These are phyloP conservation scores for Ericerus pela DNA, from an alignment of 1,140 invertebrate genomes.

Conservation along the genomic window DNA sequence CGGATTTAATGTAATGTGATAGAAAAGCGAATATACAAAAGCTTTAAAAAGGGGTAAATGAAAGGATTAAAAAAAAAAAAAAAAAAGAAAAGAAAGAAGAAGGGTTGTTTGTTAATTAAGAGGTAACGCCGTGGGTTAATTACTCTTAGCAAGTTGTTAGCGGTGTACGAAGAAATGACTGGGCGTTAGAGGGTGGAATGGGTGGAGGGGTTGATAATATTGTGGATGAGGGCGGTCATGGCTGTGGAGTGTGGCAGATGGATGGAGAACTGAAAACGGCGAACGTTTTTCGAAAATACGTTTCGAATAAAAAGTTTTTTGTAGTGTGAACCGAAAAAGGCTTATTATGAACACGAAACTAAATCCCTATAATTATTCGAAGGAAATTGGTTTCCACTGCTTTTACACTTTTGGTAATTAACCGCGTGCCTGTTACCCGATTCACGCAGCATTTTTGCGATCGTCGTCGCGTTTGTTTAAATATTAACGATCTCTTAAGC, in stretches of 20 bases:
- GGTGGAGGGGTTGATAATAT: no score
- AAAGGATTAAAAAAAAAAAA: not conserved
- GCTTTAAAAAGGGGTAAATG: not conserved
- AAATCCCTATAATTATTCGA: conserved; percentile 5
- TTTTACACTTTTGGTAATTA: conserved; percentile 9
- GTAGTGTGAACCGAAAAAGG: conserved; percentile 2
- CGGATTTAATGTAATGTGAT: not conserved
- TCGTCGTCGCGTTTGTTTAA: no score
- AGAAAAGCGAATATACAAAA: not conserved
- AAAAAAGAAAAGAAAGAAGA: conserved; percentile 4
- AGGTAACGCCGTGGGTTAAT: conserved; percentile 7
- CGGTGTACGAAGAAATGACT: no score
- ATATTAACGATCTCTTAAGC: no score
- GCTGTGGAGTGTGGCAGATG: no score
- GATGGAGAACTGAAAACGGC: not conserved
- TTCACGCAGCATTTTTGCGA: no score
- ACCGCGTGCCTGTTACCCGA: conserved; percentile 3
- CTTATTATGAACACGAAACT: conserved; percentile 8
- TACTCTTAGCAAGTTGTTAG: conserved; percentile 3
- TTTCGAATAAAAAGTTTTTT: not conserved
- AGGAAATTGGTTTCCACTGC: conserved; percentile 9
- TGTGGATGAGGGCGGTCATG: no score
- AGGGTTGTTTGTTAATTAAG: conserved; percentile 10
- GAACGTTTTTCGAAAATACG: conserved; percentile 1
- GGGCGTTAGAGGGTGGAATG: no score